These are phyloP conservation scores for Garra rufa DNA, from an alignment of 2,113 vertebrate genomes.

Conservation along the genomic window DNA sequence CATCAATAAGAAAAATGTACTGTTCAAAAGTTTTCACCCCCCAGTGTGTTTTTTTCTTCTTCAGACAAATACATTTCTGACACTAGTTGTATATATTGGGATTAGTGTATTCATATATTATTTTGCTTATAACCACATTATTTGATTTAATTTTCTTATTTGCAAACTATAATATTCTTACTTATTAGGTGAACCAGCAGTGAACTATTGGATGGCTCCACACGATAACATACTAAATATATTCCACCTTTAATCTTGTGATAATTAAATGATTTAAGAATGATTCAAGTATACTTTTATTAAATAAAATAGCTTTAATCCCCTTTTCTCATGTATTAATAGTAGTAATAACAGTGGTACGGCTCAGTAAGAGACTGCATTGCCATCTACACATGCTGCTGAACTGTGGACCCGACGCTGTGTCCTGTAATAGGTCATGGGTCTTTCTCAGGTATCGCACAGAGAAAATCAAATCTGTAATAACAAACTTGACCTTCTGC, in stretches of 20 bases:
- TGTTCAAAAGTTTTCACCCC: too few species aligned
- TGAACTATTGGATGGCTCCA: neutral
- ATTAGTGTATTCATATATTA: too few species aligned
- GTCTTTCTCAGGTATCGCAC: neutral
- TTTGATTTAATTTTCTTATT: too few species aligned
- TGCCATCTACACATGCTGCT: neutral
- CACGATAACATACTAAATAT: neutral
- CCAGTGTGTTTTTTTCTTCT: neutral
- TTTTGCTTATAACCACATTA: too few species aligned
- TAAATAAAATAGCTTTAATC: neutral
- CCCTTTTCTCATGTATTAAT: neutral
- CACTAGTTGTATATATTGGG: too few species aligned
- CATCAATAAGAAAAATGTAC: too few species aligned
- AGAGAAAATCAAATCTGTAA: slow-evolving; percentile 40
- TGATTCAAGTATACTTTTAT: neutral
- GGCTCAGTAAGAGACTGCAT: neutral
- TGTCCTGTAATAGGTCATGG: slow-evolving; percentile 7
- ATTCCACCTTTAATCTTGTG: neutral
- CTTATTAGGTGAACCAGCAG: neutral
- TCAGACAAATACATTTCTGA: neutral
- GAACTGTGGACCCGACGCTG: neutral
- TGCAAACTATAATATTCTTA: neutral
- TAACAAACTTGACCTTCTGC: slow-evolving; percentile 37
- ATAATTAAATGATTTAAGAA: neutral
- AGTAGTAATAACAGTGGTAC: neutral